Evolutionary conservation across 2,113 vertebrate species (phyloP), one percentile per base, ranked within the genome.

Genomic region (Malurus alboscapulatus): DNA sequence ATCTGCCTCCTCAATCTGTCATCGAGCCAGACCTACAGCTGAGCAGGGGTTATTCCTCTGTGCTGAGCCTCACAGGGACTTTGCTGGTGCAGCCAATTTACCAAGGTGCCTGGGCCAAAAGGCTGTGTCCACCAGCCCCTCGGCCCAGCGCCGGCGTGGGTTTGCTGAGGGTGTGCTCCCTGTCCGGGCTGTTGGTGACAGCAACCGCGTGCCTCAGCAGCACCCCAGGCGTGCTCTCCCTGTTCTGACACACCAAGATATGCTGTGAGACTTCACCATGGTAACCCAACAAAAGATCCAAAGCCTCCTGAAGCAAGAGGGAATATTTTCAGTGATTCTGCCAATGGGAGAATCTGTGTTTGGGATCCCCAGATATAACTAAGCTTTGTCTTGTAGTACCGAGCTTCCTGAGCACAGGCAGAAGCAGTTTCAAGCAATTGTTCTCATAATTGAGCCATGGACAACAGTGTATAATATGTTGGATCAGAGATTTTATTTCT

Each of bases 351-450:
- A 38, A 38, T 38, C 38, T 38, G 26, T 26, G 12, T 27, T 58
- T 81, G 58, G 14, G 21, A 48, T 88, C 50, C 59, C 51, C 58
- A 61, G n/a, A 63, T 80, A 59, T 27, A 24, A 62, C 66, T 73
- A 66, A 69, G 29, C 4, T 55, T 95, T 73, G 30, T 77, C 50
- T 69, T 88, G 21, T 47, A 78, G 21, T 50, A 78, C 36, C 44
- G 68, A 81, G 62, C 7, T 80, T 32, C 51, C 50, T 71, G 32
- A 94, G 75, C 18, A 79, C 29, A 62, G 71, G 54, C 67, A 95
- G 59, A 78, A 92, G 57, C 24, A 69, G 47, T 77, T 95, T 90
- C 78, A 90, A 58, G 47, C 29, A 93, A 94, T 95, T 93, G 90
- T 73, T 25, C 42, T 80, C 14, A 27, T 25, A 18, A 83, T 0